phyloP scores from a whole-genome alignment of 92 coral and sea anemone genomes.

The Palythoa grandiflora region DNA sequence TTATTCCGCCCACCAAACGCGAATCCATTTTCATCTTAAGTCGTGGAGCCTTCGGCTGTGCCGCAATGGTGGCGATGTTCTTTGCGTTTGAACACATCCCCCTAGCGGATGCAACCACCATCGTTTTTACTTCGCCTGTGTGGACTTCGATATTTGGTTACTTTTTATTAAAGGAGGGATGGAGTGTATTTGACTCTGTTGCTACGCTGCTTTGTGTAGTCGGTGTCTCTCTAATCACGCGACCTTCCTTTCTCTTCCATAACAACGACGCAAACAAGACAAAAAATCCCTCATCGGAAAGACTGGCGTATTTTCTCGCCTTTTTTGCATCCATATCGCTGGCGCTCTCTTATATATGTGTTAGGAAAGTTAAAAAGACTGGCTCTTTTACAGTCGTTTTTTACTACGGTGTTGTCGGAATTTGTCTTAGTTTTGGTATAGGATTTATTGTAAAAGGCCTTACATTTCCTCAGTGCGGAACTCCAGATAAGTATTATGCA shows the following conservation, averaged over 20 bases:
- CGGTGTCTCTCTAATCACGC: constrained; percentile 72
- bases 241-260: constrained; percentile 67
- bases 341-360: constrained; percentile 35
- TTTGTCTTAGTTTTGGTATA: constrained; percentile 23
- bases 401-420: constrained; percentile 67
- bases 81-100: constrained; percentile 87
- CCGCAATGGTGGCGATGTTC: constrained; percentile 56
- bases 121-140: constrained; percentile 76
- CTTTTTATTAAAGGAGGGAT: constrained; percentile 71
- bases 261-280: constrained; percentile 1
- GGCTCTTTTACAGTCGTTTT: constrained; percentile 63
- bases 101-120: constrained; percentile 83
- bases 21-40: constrained; percentile 40
- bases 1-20: constrained; percentile 47
- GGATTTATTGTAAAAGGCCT: constrained; percentile 45
- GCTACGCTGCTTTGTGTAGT: constrained; percentile 66
- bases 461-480: constrained; percentile 58
- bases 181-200: constrained; percentile 66
- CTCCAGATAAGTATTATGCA: constrained; percentile 44
- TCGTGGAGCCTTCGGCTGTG: constrained; percentile 61
- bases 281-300: constrained; percentile 21
- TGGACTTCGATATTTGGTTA: constrained; percentile 78
- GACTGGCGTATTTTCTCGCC: constrained; percentile 53
- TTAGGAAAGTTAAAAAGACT: constrained; percentile 55
- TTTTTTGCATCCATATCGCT: constrained; percentile 56